These are phyloP conservation scores for Acromyrmex echinatior DNA, from an alignment of 1,140 invertebrate species.

Conservation along the genomic window DNA sequence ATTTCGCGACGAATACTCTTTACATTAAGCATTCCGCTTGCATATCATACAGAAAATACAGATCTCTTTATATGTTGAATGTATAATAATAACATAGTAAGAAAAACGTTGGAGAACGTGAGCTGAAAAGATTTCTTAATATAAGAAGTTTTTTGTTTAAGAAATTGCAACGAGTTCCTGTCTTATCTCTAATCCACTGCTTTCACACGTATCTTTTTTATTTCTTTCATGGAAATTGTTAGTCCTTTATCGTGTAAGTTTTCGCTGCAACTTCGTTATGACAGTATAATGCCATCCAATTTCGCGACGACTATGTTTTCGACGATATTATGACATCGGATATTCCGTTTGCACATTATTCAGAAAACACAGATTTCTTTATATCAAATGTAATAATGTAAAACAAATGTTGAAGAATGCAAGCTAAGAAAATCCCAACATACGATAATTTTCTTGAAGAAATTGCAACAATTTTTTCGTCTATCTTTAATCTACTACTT, in stretches of 20 bases:
- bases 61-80: neutral
- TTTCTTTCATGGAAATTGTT: constrained; percentile 53
- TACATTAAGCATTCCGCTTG: neutral
- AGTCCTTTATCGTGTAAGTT: constrained; percentile 34
- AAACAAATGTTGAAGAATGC: neutral
- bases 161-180: constrained; percentile 3
- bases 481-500: constrained; percentile 1
- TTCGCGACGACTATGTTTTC: constrained; percentile 21
- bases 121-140: neutral
- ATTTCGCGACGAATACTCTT: constrained; percentile 39
- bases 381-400: neutral
- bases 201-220: constrained; percentile 6
- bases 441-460: neutral
- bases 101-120: neutral
- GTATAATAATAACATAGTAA: too few relatives aligned
- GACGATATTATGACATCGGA: neutral
- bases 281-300: constrained; percentile 47
- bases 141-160: neutral
- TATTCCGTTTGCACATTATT: neutral
- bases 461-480: constrained; percentile 1
- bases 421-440: neutral
- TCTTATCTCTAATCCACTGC: constrained; percentile 16
- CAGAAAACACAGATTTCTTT: neutral
- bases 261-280: constrained; percentile 39
- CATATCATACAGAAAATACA: neutral